phyloP scores from a whole-genome alignment of 2,797 vertebrate genomes.

The Xyrichtys novacula region DNA sequence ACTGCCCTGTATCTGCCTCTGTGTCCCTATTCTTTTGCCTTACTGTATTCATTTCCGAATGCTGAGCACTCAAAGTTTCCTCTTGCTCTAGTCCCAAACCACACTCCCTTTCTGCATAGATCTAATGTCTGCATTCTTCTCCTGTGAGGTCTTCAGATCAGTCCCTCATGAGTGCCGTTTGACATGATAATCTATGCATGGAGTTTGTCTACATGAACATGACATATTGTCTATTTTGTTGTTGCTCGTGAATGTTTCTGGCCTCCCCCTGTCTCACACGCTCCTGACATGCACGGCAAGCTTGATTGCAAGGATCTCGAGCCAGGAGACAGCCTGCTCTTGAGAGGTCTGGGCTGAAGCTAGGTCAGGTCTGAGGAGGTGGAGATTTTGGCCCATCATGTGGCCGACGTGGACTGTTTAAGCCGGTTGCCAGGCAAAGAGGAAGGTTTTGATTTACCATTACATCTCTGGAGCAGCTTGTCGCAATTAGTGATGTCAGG shows the following conservation, averaged over 20 bases:
- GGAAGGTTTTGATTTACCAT: conserved; percentile 85
- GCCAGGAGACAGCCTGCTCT: conserved; percentile 59
- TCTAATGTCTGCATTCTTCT: conserved; percentile 82
- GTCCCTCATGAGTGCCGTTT: conserved; percentile 71
- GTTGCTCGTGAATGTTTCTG: conserved; percentile 53
- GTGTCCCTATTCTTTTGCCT: conserved; percentile 53
- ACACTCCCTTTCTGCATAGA: conserved; percentile 68
- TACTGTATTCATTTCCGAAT: conserved; percentile 41
- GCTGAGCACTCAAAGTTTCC: conserved; percentile 67
- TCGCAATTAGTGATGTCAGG: conserved; percentile 88
- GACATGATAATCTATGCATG: conserved; percentile 78
- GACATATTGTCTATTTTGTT: conserved; percentile 72
- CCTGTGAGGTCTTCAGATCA: conserved; percentile 81
- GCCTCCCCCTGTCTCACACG: conserved; percentile 42
- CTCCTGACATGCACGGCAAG: conserved; percentile 43
- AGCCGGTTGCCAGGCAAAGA: conserved; percentile 78
- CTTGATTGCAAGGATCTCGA: conserved; percentile 40
- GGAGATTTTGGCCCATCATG: conserved; percentile 77
- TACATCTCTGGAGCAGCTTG: conserved; percentile 82
- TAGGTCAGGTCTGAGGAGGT: conserved; percentile 74
- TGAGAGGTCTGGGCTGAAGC: conserved; percentile 70
- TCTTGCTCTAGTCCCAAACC: conserved; percentile 66
- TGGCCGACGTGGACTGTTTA: conserved; percentile 75
- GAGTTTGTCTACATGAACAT: conserved; percentile 69
- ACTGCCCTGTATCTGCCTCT: conserved; percentile 45